These are phyloP conservation scores for Ellobium chinense DNA, from an alignment of 2,888 invertebrate species.

Conservation along the genomic window DNA sequence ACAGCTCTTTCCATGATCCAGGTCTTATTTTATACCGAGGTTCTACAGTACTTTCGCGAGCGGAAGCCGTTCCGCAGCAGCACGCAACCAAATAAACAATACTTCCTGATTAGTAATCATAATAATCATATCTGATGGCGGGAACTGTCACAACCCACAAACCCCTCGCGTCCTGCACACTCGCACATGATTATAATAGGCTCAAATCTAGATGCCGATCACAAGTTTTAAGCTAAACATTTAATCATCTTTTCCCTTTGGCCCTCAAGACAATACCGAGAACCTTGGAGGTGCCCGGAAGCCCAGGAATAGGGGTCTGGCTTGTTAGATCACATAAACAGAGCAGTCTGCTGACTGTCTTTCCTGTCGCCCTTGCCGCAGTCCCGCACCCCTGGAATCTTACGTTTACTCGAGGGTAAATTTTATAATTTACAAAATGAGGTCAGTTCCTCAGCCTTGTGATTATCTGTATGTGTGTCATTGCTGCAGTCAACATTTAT, in stretches of 20 bases:
- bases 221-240: constrained; percentile 16
- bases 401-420: too few relatives aligned
- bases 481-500: too few relatives aligned
- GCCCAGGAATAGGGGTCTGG: not conserved
- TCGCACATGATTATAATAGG: constrained; percentile 8
- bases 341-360: too few relatives aligned
- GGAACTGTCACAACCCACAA: not conserved
- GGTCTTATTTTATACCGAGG: too few relatives aligned
- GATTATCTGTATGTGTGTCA: too few relatives aligned
- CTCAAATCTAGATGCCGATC: constrained; percentile 24
- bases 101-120: not conserved
- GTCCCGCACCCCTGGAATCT: too few relatives aligned
- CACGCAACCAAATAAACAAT: not conserved
- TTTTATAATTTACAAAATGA: too few relatives aligned
- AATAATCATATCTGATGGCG: not conserved
- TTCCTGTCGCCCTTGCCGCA: too few relatives aligned
- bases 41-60: too few relatives aligned
- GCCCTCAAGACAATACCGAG: not conserved
- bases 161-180: not conserved
- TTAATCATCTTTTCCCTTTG: not conserved
- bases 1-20: too few relatives aligned
- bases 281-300: not conserved
- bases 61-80: not conserved
- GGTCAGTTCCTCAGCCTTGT: too few relatives aligned
- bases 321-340: constrained; percentile 14